Base-by-base conservation (phyloP, 2,888 invertebrate species). In the Agonopterix arenella region DNA sequence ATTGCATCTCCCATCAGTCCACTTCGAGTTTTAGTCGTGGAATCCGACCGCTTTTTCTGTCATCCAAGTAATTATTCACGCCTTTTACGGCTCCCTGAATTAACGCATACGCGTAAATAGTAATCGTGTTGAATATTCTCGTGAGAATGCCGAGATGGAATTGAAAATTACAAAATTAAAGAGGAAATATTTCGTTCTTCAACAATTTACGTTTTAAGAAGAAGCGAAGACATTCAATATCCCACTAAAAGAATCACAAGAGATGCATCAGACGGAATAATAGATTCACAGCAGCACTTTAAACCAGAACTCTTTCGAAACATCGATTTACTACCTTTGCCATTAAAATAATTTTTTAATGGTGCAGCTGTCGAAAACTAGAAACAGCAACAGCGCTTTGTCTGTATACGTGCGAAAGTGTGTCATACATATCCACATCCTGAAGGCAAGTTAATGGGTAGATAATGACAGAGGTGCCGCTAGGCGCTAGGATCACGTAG, bases 401-500 rank as follows among this genome's bases (percentile, higher is more conserved):
- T 56, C 56, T 61, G 59, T 66, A 66, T 61, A 62, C 61, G 62
- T 54, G 56, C 55, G 62, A 75, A 83, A 82, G 76, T 77, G 69
- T 82, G 84, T 28, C 28, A 28, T 18, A 18, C 28, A 28, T 28
- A 28, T 28, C 63, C 76, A 80, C 67, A 78, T 83, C 80, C 82
- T 80, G 79, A 75, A 79, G 68, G 56, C 58, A 11, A 11, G 37
- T 66, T 66, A 78, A 82, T 78, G 69, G 70, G 60, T 69, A 65
- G 73, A 73, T 79, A 76, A 77, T 80, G 79, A 82, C 68, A 66
- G 68, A 61, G 54, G 63, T 67, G 68, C 75, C 76, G 76, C 74
- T 78, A 76, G 72, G 69, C 66, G 72, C 66, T 71, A 78, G 80
- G 73, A 81, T 81, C 84, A 84, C 84, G 83, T 84, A 77, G 73